These are phyloP conservation scores for Sceloporus tristichus DNA, from an alignment of 2,113 vertebrate genomes.

Conservation along the genomic window DNA sequence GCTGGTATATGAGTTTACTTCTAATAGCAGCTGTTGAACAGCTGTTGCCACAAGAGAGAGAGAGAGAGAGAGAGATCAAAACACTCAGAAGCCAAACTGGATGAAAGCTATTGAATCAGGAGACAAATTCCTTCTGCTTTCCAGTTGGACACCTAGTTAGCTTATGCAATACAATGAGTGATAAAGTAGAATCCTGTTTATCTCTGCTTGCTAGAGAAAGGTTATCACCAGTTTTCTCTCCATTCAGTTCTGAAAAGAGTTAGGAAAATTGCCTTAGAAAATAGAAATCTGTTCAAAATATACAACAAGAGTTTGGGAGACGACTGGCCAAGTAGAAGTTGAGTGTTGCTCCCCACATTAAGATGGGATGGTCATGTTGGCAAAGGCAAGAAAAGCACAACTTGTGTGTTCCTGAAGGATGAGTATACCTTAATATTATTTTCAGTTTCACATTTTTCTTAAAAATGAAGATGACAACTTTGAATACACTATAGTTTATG, in stretches of 20 bases:
- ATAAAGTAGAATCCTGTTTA: background rate
- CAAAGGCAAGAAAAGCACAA: slow-evolving; percentile 13
- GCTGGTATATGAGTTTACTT: background rate
- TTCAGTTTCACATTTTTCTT: slow-evolving; percentile 15
- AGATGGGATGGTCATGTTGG: slow-evolving; percentile 8
- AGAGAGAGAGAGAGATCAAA: background rate
- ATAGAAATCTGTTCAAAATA: background rate
- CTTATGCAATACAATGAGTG: slow-evolving; percentile 25
- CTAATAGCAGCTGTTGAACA: slow-evolving; percentile 9
- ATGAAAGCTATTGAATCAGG: slow-evolving; percentile 17
- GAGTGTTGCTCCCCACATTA: background rate
- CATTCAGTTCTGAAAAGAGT: background rate
- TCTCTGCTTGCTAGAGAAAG: background rate
- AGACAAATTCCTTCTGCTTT: slow-evolving; percentile 42
- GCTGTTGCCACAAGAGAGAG: background rate
- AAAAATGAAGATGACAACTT: slow-evolving; percentile 46
- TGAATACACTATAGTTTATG: slow-evolving; percentile 23
- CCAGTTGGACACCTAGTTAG: slow-evolving; percentile 19
- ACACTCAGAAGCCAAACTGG: slow-evolving; percentile 7
- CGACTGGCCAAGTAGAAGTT: background rate
- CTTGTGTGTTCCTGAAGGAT: background rate
- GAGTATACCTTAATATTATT: background rate
- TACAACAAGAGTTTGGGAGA: background rate
- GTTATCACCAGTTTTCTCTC: background rate
- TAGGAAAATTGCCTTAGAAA: background rate